These are phyloP conservation scores for Drosophila prolongata DNA, from an alignment of 2,888 invertebrate species.

Conservation along the genomic window DNA sequence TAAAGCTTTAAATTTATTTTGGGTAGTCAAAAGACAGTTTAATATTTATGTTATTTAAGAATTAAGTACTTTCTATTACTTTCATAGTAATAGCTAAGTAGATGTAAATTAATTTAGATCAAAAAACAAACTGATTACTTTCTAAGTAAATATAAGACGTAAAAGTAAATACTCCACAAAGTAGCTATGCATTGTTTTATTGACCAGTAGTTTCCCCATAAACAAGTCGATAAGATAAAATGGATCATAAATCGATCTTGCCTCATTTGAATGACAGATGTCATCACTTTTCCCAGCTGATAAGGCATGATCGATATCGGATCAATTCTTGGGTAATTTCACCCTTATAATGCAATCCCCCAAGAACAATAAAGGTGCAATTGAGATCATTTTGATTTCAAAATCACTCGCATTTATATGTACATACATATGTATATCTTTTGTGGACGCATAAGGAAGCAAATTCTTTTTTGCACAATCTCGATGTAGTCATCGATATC, in stretches of 20 bases:
- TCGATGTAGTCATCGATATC: conserved; percentile 44
- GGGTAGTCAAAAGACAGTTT: no score
- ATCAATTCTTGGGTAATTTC: conserved; percentile 21
- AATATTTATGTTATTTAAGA: no score
- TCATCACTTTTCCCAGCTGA: conserved; percentile 22
- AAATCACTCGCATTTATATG: not conserved
- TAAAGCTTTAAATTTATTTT: no score
- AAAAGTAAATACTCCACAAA: no score
- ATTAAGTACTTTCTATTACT: no score
- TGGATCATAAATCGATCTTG: conserved; percentile 7
- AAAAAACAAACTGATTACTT: no score
- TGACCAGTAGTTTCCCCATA: not conserved
- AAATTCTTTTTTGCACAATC: conserved; percentile 28
- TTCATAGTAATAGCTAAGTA: no score
- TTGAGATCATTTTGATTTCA: conserved; percentile 10
- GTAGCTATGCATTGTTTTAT: not conserved
- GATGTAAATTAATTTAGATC: no score
- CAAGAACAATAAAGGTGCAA: conserved; percentile 41
- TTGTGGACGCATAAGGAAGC: conserved; percentile 42
- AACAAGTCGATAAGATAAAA: not conserved
- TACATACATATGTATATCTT: not conserved
- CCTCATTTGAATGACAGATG: conserved; percentile 32
- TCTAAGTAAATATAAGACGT: no score
- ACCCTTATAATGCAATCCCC: conserved; percentile 29
- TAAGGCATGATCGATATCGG: conserved; percentile 33